Evolutionary conservation across 2,797 vertebrate species (phyloP), one percentile per base, ranked within the genome.

Genomic region (Anniella stebbinsi): DNA sequence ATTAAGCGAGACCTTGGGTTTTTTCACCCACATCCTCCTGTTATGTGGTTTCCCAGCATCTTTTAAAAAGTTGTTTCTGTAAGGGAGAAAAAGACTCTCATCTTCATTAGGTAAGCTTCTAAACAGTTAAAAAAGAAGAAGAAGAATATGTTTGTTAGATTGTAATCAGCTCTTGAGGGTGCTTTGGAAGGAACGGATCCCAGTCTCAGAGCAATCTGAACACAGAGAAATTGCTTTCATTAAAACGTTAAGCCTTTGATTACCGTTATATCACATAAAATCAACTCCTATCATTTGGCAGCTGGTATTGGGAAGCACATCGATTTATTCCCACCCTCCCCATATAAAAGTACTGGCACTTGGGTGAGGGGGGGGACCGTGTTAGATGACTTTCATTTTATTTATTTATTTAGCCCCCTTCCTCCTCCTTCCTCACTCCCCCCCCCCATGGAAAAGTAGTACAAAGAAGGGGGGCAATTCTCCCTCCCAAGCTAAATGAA

Each of bases 1-100:
- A 95, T 97, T 97, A 97, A 92, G 93, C 96, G 89, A 95, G 93
- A 93, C 86, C 92, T 87, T 87, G 91, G 90, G 82, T 91, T 95
- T 88, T 67, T 80, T 73, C 81, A 54, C 30, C 57, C 60, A 92
- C 28, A 91, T 77, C 70, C 60, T 76, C 45, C 54, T 67, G 9
- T n/a, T 87, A 17, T 54, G 33, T 48, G 41, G 25, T 36, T 41
- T 70, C 23, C 73, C 36, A 30, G 60, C 70, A 80, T 33, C 17
- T 82, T 88, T 70, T 72, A n/a, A 33, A 66, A 87, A 80, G 86
- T 63, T 48, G 30, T 83, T 76, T 48, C 23, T 67, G 18, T 51
- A 51, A 76, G 41, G n/a, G 18, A 87, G 66, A 93, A 89, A 76
- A 89, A 84, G 2, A 91, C 70, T 77, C 95, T 96, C 91, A 73